Base-by-base conservation (phyloP, 2,888 invertebrate species). In the Microplitis deprimator region DNA sequence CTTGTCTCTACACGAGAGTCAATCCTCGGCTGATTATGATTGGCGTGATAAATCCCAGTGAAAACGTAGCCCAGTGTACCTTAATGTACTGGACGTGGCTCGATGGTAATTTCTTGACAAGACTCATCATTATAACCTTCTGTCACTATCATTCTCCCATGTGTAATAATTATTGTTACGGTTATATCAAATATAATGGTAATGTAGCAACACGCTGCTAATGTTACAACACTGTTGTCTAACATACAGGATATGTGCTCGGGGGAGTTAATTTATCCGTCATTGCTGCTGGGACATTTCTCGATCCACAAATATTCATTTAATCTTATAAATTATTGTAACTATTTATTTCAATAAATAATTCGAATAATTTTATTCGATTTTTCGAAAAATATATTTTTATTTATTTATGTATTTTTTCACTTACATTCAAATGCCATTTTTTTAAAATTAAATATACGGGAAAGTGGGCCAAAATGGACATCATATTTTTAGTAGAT, bases 271-370 rank as follows among this genome's bases (percentile, higher is more conserved):
- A 68, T 61, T 76, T 29, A 17, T 7, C 20, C 40, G 68, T 40
- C 50, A 68, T 39, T 39, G 74, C 73, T 20, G 7, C 39, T 73
- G 64, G n/a, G 17, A 73, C n/a, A 73, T 6, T 17, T n/a, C 39
- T 64, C 40, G 71, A 73, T 77, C 50, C 20, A 29, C 13, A 8
- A 64, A 64, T 71, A 65, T 62, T 40, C 68, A 75, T 80, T 68
- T 71, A 29, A 50, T 50, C 50, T 50, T 50, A 50, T 72, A 77
- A 75, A 69, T 75, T 78, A 77, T 80, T 68, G 79, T 79, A 77
- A 78, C 8, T 75, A 79, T 79, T 79, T 81, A 81, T 82, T 81
- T 79, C 79, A 82, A 82, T 82, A 82, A 82, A 82, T 74, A 69
- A 72, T 77, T 73, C 39, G 2, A 72, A 62, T 20, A 60, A 50